Base-by-base conservation (phyloP, 2,888 invertebrate genomes). In the Amphipyra berbera region DNA sequence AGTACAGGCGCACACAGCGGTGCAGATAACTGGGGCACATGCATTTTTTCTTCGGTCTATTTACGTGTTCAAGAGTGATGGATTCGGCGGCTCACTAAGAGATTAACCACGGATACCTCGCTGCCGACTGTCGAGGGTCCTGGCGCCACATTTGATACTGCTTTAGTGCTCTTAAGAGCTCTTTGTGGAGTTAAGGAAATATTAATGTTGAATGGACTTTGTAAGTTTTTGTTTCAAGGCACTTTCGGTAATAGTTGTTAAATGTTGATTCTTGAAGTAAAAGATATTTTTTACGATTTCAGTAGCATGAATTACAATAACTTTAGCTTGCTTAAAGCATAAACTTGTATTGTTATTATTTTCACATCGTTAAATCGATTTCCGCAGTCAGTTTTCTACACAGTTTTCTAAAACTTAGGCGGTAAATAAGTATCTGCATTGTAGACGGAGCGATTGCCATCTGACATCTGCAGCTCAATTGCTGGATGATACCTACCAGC, bases 21-120 rank as follows among this genome's bases (percentile, higher is more conserved):
- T 41, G 56, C 68, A 82, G 89, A 89, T 90, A 90, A 85, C 78
- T 68, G 80, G 80, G 85, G 86, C 91, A 89, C 83, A 88, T 90
- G 89, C 89, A 89, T 87, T 90, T 92, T 92, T 92, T 90, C 86
- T 68, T 60, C 59, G 50, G 62, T 85, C 90, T 92, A 92, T 92
- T 91, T 88, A 82, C 79, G 84, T 79, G 64, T 75, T 81, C 83
- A 79, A 85, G 30, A 30, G 85, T 83, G 84, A 82, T 84, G 83
- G 79, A 81, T 82, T 85, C 86, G 85, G 87, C 88, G 86, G 84
- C 86, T 87, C 81, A 76, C 81, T 72, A 81, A 79, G 79, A 86
- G 84, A 83, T 86, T 83, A 86, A 73, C 78, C 78, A 73, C 75
- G 79, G 76, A 76, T 55, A 27, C 69, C 14, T 27, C 38, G 58